phyloP scores from a whole-genome alignment of 2,797 vertebrate genomes.

The Vespertilio murinus region DNA sequence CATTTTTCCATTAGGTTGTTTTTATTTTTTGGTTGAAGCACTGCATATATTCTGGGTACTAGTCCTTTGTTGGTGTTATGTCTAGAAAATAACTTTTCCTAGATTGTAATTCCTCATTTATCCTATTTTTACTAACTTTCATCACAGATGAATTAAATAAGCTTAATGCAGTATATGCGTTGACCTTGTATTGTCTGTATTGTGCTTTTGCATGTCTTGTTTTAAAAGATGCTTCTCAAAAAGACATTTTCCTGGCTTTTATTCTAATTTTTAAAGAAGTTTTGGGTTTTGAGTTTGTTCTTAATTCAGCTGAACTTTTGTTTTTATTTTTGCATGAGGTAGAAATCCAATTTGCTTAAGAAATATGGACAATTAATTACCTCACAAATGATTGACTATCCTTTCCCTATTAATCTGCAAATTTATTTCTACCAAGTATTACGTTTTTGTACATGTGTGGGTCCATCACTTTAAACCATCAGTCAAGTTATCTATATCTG shows the following conservation, averaged over 20 bases:
- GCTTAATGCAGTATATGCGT: not conserved
- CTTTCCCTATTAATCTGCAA: not conserved
- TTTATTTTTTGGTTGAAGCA: not conserved
- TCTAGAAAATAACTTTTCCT: not conserved
- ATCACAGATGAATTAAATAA: not conserved
- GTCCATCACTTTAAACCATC: not conserved
- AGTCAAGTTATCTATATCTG: not conserved
- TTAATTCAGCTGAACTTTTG: not conserved
- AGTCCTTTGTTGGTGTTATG: not conserved
- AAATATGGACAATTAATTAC: not conserved
- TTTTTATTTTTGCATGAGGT: not conserved
- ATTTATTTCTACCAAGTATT: not conserved
- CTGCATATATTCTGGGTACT: not conserved
- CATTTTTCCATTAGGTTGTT: not conserved
- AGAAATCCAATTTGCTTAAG: conserved; percentile 7
- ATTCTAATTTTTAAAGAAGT: not conserved
- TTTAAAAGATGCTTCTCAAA: not conserved
- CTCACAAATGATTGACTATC: not conserved
- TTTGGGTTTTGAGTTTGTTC: not conserved
- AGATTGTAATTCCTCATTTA: not conserved
- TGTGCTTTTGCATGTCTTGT: not conserved
- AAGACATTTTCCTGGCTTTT: not conserved
- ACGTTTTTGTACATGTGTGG: not conserved
- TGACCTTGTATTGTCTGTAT: not conserved
- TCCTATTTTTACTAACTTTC: not conserved